These are phyloP conservation scores for Orientallactaga sibirica DNA, from an alignment of 2,797 vertebrate species.

Conservation along the genomic window DNA sequence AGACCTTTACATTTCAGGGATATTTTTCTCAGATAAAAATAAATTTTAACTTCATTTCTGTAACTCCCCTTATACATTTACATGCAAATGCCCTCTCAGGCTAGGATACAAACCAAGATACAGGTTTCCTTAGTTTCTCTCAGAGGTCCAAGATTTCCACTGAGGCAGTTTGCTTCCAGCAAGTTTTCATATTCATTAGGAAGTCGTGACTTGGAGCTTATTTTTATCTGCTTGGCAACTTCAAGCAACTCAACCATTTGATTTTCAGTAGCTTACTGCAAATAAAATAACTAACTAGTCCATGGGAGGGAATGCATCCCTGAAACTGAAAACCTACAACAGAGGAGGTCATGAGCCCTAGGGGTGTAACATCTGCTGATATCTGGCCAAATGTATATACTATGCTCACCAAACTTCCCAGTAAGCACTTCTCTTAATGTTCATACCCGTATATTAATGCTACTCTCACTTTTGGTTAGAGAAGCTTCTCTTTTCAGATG, in stretches of 20 bases:
- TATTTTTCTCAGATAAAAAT: slow-evolving; percentile 49
- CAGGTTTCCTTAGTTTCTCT: slow-evolving; percentile 42
- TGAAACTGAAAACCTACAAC: no score
- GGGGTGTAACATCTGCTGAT: no score
- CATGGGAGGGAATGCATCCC: no score
- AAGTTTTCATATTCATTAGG: slow-evolving; percentile 56
- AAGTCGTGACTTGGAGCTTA: slow-evolving; percentile 33
- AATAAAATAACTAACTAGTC: slow-evolving; percentile 31
- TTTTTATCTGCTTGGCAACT: slow-evolving; percentile 47
- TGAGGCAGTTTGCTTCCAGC: slow-evolving; percentile 15
- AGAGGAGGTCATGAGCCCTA: no score
- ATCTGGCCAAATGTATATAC: no score
- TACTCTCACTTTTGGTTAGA: no score
- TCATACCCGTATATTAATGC: no score
- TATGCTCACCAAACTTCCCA: no score
- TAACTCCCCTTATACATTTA: slow-evolving; percentile 53
- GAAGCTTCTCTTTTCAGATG: no score
- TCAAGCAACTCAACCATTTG: slow-evolving; percentile 9
- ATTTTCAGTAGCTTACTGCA: slow-evolving; percentile 61
- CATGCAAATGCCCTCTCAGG: slow-evolving; percentile 39
- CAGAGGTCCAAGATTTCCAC: background rate
- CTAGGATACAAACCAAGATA: slow-evolving; percentile 50
- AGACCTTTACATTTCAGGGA: slow-evolving; percentile 27
- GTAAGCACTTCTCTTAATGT: no score
- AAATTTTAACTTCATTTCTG: slow-evolving; percentile 48